Base-by-base conservation (phyloP, 2,113 vertebrate species). In the Piliocolobus tephrosceles region DNA sequence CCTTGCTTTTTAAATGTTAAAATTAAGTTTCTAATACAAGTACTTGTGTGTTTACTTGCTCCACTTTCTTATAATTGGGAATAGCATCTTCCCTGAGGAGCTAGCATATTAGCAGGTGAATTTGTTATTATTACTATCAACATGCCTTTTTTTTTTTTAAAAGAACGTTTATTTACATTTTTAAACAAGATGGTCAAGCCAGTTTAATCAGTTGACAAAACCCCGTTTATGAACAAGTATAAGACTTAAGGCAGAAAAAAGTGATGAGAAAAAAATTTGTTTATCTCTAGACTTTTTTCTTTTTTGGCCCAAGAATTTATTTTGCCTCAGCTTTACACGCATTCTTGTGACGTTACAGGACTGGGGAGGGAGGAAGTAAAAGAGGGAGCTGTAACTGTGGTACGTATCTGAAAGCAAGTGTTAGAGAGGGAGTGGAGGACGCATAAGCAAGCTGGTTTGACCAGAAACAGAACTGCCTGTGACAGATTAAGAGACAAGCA, bases 271-370 rank as follows among this genome's bases (percentile, higher is more conserved):
- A 97, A 98, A 30, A 13, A n/a, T 95, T 83, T 80, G n/a, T 98
- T 98, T 98, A 96, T 98, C 79, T 90, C 95, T 90, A 75, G 91
- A 82, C 84, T 86, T 95, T 91, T 83, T 95, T 64, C 75, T 84
- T 88, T 97, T 98, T 97, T 92, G 78, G 38, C 95, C 92, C 17
- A 95, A 97, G 97, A 0, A 45, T 96, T 97, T 96, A 40, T 98
- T 97, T 98, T 98, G 95, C 98, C 98, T 98, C 68, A 64, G 55
- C 43, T 97, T 98, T 98, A 97, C 95, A 97, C 98, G 98, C 98
- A 98, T 98, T 99, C 98, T 98, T 99, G 98, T 98, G 99, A 99
- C 98, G 98, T 99, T 98, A 96, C 98, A 90, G 90, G 96, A 98
- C 94, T 97, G 50, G 90, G 97, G 98, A 98, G 98, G 64, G 66